Evolutionary conservation across 2,888 invertebrate genomes (phyloP), one percentile per base, ranked within the genome.

Genomic region (Tetragonisca angustula): DNA sequence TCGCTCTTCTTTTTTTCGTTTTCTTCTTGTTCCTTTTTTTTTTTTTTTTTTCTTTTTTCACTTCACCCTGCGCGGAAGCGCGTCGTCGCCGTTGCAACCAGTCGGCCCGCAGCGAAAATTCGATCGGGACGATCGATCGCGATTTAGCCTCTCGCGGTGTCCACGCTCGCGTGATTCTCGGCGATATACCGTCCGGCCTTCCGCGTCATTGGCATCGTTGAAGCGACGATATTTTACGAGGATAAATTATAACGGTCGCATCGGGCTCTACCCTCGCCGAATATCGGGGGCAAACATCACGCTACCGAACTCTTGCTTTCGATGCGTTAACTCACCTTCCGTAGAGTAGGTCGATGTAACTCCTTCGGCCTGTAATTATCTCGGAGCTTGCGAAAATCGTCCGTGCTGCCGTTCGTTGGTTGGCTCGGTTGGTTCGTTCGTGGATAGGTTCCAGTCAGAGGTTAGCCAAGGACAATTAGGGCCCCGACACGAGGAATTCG

Each of bases 241-340:
- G 88, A 92, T 93, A 93, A 93, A 93, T 93, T 92, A 92, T 91
- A 87, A 89, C 87, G 78, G 87, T 83, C 83, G 88, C 89, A 87
- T 89, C 88, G 87, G 65, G 87, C 87, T 80, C 87, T 80, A 84
- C 52, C 83, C 85, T 71, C 86, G 68, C 78, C 69, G 71, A 85
- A 76, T 76, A 76, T 76, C 79, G 62, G 76, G 76, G n/a, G 56
- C 74, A n/a, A 68, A 59, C 72, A 17, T 59, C 69, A 49, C 68
- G 65, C 64, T 15, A 68, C 50, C 64, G 32, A n/a, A 43, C 65
- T 43, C 67, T 52, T 65, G 50, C 73, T 54, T 32, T 54, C 54
- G 24, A 43, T 56, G 65, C n/a, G 52, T 56, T 52, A 21, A 19
- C 9, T 56, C 3, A 4, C 4, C 19, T 61, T 56, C 17, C 9